These are phyloP conservation scores for Emydocephalus ijimae DNA, from an alignment of 2,113 vertebrate genomes.

Conservation along the genomic window DNA sequence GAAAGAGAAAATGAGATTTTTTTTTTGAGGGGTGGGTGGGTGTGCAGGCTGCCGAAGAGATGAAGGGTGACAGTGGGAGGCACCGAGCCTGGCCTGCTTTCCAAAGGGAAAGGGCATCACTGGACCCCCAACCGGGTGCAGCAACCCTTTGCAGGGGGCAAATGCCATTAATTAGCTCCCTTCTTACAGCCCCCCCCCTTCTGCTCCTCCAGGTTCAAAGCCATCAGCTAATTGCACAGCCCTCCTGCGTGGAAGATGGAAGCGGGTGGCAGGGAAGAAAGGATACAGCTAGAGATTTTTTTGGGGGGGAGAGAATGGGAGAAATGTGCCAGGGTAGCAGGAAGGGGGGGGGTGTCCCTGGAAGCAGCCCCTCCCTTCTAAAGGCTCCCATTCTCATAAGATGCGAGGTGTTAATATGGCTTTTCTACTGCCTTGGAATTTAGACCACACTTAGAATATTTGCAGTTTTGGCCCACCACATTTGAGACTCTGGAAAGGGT, in stretches of 20 bases:
- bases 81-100: background rate
- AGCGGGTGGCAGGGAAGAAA: rapidly evolving
- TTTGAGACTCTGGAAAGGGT: too few relatives aligned
- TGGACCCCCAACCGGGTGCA: background rate
- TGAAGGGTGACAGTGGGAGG: background rate
- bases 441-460: background rate
- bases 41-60: background rate
- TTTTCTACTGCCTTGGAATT: background rate
- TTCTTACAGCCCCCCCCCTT: background rate
- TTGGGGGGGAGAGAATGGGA: background rate
- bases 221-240: background rate
- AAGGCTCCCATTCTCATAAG: background rate
- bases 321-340: too few relatives aligned
- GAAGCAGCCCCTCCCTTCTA: background rate
- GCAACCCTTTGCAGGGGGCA: background rate
- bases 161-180: background rate
- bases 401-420: background rate
- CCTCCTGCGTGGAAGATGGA: background rate
- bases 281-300: background rate
- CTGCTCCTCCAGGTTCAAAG: background rate
- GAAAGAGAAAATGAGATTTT: background rate
- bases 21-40: too few relatives aligned
- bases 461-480: background rate
- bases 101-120: background rate
- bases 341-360: too few relatives aligned